These are phyloP conservation scores for Antechinus flavipes DNA, from an alignment of 2,113 vertebrate species.

Conservation along the genomic window DNA sequence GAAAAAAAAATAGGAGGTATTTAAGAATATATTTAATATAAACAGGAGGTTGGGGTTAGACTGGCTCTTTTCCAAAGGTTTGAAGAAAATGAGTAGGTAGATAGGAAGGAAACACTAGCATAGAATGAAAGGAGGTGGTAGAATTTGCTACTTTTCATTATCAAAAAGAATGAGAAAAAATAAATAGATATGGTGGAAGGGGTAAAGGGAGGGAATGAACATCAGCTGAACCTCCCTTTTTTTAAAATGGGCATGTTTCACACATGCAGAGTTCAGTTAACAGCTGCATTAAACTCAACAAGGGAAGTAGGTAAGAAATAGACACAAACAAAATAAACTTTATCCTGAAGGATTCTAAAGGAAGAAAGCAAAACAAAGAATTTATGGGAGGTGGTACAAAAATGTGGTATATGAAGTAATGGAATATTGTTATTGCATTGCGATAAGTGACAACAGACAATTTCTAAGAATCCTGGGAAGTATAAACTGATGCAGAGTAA, in stretches of 20 bases:
- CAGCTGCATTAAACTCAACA: background rate
- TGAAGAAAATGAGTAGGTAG: no score
- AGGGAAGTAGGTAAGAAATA: background rate
- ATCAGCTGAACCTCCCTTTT: background rate
- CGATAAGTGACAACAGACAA: background rate
- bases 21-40: no score
- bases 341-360: background rate
- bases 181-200: background rate
- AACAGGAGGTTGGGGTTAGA: no score
- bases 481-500: background rate
- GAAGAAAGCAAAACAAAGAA: background rate
- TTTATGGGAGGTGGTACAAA: background rate
- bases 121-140: background rate
- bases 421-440: background rate
- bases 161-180: no score
- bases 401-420: background rate
- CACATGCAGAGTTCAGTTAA: background rate
- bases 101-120: no score
- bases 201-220: background rate
- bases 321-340: background rate
- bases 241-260: background rate
- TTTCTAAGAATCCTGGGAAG: background rate
- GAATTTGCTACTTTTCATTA: background rate
- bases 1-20: no score
- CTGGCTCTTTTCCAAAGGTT: no score